phyloP scores from a whole-genome alignment of 1,140 invertebrate genomes.

The Epicauta chinensis region DNA sequence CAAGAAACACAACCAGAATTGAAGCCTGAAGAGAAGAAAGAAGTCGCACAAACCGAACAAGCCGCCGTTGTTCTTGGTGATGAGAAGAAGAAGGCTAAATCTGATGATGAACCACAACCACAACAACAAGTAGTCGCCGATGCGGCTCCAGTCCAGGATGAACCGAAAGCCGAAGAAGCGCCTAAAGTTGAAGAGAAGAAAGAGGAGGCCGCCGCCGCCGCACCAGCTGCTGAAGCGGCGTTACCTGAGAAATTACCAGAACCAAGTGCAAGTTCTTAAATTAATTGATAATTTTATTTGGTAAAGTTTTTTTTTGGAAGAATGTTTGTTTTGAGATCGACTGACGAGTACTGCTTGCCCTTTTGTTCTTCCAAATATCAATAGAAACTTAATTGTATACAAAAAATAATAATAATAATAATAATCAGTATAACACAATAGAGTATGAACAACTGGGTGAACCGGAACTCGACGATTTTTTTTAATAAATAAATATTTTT shows the following conservation, averaged over 20 bases:
- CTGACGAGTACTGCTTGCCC: constrained; percentile 32
- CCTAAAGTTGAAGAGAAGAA: constrained; percentile 24
- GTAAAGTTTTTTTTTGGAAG: not conserved
- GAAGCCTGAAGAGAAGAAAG: constrained; percentile 15
- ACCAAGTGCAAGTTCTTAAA: constrained; percentile 36
- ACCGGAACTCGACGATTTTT: constrained; percentile 27
- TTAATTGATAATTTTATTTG: constrained; percentile 6
- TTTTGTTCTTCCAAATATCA: constrained; percentile 28
- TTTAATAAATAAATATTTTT: constrained; percentile 10
- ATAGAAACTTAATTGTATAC: constrained; percentile 24
- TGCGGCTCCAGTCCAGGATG: constrained; percentile 1
- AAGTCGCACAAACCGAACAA: not conserved
- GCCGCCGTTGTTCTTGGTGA: not conserved
- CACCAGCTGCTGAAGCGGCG: constrained; percentile 30
- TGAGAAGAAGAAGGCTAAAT: constrained; percentile 32
- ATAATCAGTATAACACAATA: no score
- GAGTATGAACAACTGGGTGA: constrained; percentile 29
- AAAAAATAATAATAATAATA: constrained; percentile 8
- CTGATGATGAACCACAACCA: constrained; percentile 22
- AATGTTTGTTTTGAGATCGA: constrained; percentile 3
- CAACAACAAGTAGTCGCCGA: constrained; percentile 7
- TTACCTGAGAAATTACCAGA: constrained; percentile 28
- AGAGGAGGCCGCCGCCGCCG: constrained; percentile 29
- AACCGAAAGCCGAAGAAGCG: constrained; percentile 14
- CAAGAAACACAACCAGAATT: constrained; percentile 33